These are phyloP conservation scores for Myiozetetes cayanensis DNA, from an alignment of 2,113 vertebrate genomes.

Conservation along the genomic window DNA sequence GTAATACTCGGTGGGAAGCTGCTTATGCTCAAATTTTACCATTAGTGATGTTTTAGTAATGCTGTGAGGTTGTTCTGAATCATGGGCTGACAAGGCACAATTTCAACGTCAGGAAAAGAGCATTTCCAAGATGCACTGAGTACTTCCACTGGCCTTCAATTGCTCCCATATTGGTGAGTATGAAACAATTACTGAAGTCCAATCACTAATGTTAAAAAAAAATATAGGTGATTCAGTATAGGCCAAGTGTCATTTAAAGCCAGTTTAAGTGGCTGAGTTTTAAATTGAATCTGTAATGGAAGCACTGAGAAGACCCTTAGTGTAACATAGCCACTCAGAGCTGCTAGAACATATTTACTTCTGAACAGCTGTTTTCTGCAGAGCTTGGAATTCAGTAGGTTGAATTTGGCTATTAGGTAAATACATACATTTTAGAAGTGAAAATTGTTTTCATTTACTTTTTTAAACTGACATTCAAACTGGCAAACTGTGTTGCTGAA, in stretches of 20 bases:
- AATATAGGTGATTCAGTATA: neutral
- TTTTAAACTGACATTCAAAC: neutral
- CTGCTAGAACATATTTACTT: neutral
- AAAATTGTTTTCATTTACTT: neutral
- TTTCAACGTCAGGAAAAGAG: neutral
- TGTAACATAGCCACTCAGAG: neutral
- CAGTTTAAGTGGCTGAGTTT: neutral
- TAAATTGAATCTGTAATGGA: neutral
- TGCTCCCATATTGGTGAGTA: neutral
- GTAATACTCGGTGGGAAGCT: neutral
- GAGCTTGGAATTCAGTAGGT: neutral
- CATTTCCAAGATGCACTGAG: neutral
- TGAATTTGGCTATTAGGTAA: neutral
- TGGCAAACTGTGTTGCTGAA: neutral
- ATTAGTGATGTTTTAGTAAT: neutral
- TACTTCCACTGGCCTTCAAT: neutral
- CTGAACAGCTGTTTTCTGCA: neutral
- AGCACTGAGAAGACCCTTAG: neutral
- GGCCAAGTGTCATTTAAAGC: neutral
- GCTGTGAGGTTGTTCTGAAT: neutral
- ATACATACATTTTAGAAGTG: neutral
- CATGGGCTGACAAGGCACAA: neutral
- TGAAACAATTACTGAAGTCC: neutral
- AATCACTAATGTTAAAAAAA: neutral
- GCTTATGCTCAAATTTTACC: neutral